A percentile compares a stretch with the other conserved stretches of the same genome.
phyloP scores from a whole-genome alignment of 1,140 invertebrate species.

The Nasonia giraulti region DNA sequence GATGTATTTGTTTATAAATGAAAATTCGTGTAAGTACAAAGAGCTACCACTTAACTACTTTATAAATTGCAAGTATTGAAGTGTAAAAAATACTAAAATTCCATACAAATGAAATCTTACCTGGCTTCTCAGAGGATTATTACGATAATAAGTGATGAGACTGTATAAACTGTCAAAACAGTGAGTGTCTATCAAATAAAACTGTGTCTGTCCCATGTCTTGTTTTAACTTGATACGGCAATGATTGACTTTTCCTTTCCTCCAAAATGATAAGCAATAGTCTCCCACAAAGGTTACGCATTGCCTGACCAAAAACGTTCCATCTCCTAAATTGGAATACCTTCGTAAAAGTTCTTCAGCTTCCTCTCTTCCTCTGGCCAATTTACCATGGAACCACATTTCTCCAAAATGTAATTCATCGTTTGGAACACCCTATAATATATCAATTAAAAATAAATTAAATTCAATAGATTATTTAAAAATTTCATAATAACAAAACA shows the following conservation, averaged over 20 bases:
- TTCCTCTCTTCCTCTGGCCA: conserved; percentile 84
- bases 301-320: conserved; percentile 95
- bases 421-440: conserved; percentile 68
- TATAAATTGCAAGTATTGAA: not conserved
- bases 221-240: conserved; percentile 93
- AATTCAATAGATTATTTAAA: not conserved
- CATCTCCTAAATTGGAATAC: conserved; percentile 92
- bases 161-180: conserved; percentile 95
- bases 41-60: not conserved
- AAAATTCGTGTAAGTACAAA: not conserved
- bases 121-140: conserved; percentile 88
- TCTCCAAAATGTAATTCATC: conserved; percentile 95
- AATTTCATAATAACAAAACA: conserved; percentile 20
- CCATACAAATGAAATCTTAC: conserved; percentile 65
- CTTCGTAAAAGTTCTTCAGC: conserved; percentile 86
- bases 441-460: not conserved
- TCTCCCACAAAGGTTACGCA: conserved; percentile 98
- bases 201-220: conserved; percentile 91
- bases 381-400: conserved; percentile 95
- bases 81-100: conserved; percentile 18
- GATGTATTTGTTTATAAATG: not conserved
- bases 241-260: conserved; percentile 92
- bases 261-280: conserved; percentile 96
- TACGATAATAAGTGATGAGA: conserved; percentile 93
- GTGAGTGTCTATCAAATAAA: conserved; percentile 91